A percentile compares a stretch with the other conserved stretches of the same genome.
phyloP scores from a whole-genome alignment of 2,797 vertebrate genomes.

The Hybognathus amarus region DNA sequence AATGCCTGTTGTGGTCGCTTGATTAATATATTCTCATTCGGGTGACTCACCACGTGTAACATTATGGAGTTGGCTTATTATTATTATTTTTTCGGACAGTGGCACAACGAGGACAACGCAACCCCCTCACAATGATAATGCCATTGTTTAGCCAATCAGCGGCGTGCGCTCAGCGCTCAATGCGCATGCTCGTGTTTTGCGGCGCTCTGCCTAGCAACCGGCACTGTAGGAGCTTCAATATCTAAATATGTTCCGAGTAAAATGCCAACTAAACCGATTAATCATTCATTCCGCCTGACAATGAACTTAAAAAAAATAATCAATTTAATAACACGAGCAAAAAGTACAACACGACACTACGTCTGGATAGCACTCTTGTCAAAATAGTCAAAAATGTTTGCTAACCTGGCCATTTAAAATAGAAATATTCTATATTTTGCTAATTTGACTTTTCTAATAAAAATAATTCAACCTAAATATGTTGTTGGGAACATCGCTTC shows the following conservation, averaged over 20 bases:
- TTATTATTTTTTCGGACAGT: constrained; percentile 30
- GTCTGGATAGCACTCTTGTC: not conserved
- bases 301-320: not conserved
- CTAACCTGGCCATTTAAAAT: not conserved
- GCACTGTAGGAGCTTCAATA: not conserved
- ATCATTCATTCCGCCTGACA: not conserved
- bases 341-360: not conserved
- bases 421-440: not conserved
- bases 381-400: not conserved
- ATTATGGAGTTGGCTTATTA: not conserved
- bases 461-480: not conserved
- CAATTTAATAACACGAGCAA: not conserved
- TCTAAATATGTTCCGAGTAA: not conserved
- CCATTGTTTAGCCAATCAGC: constrained; percentile 5
- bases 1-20: not conserved
- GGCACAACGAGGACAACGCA: not conserved
- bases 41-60: constrained; percentile 12
- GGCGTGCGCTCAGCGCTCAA: not conserved
- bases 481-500: not conserved
- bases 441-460: not conserved
- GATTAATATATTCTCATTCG: not conserved
- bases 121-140: constrained; percentile 9
- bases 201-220: constrained; percentile 40
- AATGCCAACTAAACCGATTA: not conserved
- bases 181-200: constrained; percentile 18